phyloP scores from a whole-genome alignment of 2,888 invertebrate genomes.

The Eurytoma californica region DNA sequence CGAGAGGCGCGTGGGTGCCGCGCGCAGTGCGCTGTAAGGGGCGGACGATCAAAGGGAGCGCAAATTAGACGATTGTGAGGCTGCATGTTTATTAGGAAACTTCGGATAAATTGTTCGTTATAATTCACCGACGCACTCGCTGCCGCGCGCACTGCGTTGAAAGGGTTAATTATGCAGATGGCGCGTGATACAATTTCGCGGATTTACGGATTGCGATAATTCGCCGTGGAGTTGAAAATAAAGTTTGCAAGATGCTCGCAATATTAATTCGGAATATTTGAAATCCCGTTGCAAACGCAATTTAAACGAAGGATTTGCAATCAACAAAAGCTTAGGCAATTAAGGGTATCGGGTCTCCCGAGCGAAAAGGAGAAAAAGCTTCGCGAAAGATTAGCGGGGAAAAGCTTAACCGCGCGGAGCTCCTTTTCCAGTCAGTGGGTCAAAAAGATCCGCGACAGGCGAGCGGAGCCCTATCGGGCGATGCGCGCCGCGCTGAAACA shows the following conservation, averaged over 20 bases:
- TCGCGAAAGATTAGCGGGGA: not conserved
- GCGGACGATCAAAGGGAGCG: slow-evolving; percentile 44
- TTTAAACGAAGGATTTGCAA: too few relatives aligned
- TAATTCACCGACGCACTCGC: not conserved
- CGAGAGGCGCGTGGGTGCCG: not conserved
- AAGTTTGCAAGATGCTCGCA: too few relatives aligned
- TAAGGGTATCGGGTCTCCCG: too few relatives aligned
- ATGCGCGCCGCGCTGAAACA: slow-evolving; percentile 19
- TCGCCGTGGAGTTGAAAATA: too few relatives aligned
- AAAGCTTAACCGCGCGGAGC: not conserved
- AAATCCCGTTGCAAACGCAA: too few relatives aligned
- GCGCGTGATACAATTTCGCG: too few relatives aligned
- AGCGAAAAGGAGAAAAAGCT: not conserved
- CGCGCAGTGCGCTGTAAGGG: not conserved
- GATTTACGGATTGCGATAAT: too few relatives aligned
- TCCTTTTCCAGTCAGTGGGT: slow-evolving; percentile 15
- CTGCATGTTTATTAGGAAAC: slow-evolving; percentile 25
- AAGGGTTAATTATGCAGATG: not conserved
- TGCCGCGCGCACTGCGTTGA: not conserved
- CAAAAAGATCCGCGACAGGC: slow-evolving; percentile 4
- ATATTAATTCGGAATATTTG: too few relatives aligned
- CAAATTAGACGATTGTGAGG: slow-evolving; percentile 41
- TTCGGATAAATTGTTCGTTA: not conserved
- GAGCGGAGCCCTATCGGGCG: slow-evolving; percentile 24
- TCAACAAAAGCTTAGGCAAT: too few relatives aligned